Conservation (phyloP, 2,888 invertebrate species). For the Plusia festucae region DNA sequence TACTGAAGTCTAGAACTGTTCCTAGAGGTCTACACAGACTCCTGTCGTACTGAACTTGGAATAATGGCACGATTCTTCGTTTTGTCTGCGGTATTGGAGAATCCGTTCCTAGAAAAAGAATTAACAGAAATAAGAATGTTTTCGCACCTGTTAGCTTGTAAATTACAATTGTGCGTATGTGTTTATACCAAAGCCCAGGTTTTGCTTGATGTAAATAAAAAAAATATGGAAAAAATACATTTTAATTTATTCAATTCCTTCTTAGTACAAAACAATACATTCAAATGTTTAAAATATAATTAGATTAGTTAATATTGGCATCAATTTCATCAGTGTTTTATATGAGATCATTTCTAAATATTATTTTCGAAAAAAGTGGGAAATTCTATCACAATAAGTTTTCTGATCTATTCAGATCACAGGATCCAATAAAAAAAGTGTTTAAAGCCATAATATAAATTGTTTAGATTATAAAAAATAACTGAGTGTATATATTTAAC, state of each 20-base stretch:
- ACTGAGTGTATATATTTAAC: too few species aligned
- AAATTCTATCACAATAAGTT: too few species aligned
- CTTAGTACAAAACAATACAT: not conserved
- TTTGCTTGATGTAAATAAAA: not conserved
- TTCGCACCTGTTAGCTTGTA: conserved; percentile 31
- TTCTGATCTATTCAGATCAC: too few species aligned
- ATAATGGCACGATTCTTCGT: conserved; percentile 80
- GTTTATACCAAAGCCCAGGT: not conserved
- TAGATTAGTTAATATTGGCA: not conserved
- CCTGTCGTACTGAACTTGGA: conserved; percentile 85
- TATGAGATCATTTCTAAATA: too few species aligned
- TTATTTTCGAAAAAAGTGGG: too few species aligned
- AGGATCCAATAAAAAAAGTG: too few species aligned
- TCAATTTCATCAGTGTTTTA: too few species aligned
- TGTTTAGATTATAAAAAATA: too few species aligned
- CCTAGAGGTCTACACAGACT: conserved; percentile 84
- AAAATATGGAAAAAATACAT: not conserved
- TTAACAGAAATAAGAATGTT: conserved; percentile 69
- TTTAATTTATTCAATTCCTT: conserved; percentile 1
- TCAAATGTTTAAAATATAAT: not conserved
- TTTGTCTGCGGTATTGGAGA: conserved; percentile 64
- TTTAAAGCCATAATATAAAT: too few species aligned
- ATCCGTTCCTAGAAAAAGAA: conserved; percentile 81
- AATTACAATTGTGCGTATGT: not conserved
- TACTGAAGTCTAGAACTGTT: conserved; percentile 78